These are phyloP conservation scores for Agonopterix heracliana DNA, from an alignment of 2,888 invertebrate genomes.

Conservation along the genomic window DNA sequence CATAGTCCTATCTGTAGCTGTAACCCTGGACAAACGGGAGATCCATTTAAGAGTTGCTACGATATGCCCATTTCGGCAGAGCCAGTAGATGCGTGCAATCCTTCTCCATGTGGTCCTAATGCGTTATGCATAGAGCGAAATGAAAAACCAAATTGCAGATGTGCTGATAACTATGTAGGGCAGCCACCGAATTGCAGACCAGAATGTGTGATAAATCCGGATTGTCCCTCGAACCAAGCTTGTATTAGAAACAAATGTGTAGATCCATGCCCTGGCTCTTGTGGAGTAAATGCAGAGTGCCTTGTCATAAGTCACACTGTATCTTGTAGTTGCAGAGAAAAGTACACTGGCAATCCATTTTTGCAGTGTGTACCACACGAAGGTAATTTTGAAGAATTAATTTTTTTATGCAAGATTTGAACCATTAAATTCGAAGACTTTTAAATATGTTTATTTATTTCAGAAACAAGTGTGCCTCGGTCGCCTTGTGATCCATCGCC, in stretches of 20 bases:
- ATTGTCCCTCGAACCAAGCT: constrained; percentile 85
- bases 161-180: constrained; percentile 85
- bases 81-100: constrained; percentile 78
- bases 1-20: constrained; percentile 93
- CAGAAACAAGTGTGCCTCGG: constrained; percentile 74
- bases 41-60: constrained; percentile 86
- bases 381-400: constrained; percentile 48
- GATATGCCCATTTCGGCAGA: constrained; percentile 53
- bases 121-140: constrained; percentile 81
- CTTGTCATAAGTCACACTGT: constrained; percentile 87
- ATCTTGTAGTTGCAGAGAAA: constrained; percentile 85
- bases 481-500: constrained; percentile 89
- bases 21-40: constrained; percentile 83
- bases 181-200: constrained; percentile 89
- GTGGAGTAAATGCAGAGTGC: constrained; percentile 88
- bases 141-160: constrained; percentile 83
- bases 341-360: constrained; percentile 89
- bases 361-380: constrained; percentile 81
- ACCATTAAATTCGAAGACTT: too few relatives aligned
- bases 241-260: constrained; percentile 88
- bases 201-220: constrained; percentile 88
- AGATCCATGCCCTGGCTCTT: constrained; percentile 89
- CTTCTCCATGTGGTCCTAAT: constrained; percentile 90
- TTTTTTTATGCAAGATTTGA: background rate
- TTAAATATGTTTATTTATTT: constrained; percentile 14